Percentiles rank a stretch among this genome's conserved stretches.
Conservation (phyloP, 2,888 invertebrate genomes). For the Mayetiola destructor region DNA sequence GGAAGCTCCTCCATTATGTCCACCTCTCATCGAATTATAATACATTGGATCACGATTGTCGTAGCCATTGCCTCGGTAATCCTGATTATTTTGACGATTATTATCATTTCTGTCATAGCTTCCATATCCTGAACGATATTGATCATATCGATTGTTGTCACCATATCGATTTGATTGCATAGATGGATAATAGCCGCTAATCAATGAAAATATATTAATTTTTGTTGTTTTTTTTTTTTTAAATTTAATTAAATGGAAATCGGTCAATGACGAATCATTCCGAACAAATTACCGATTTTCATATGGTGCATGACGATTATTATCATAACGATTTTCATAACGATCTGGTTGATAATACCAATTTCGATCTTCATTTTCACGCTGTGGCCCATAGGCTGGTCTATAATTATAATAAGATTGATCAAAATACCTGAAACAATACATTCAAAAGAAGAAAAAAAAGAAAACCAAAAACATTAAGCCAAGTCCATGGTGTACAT, state of each 20-base stretch:
- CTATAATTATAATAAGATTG: constrained; percentile 14
- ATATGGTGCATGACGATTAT: too few species aligned
- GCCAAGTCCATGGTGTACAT: too few species aligned
- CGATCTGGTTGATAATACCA: constrained; percentile 22
- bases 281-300: too few species aligned
- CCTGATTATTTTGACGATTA: constrained; percentile 19
- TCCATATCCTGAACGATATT: constrained; percentile 2
- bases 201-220: neutral
- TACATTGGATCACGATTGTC: constrained; percentile 29
- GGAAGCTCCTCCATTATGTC: constrained; percentile 22
- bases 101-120: constrained; percentile 17
- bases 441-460: neutral
- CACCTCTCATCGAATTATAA: constrained; percentile 19
- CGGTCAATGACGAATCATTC: too few species aligned
- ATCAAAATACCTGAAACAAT: constrained; percentile 13
- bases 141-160: constrained; percentile 21
- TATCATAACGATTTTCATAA: constrained; percentile 15
- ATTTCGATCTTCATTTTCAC: constrained; percentile 20
- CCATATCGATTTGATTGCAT: constrained; percentile 19
- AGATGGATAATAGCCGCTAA: too few species aligned
- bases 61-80: constrained; percentile 29
- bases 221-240: neutral
- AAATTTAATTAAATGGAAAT: too few species aligned
- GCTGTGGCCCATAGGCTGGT: constrained; percentile 15
- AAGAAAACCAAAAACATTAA: neutral